Base-by-base conservation (phyloP, 1,140 invertebrate species). In the Bombus breviceps region DNA sequence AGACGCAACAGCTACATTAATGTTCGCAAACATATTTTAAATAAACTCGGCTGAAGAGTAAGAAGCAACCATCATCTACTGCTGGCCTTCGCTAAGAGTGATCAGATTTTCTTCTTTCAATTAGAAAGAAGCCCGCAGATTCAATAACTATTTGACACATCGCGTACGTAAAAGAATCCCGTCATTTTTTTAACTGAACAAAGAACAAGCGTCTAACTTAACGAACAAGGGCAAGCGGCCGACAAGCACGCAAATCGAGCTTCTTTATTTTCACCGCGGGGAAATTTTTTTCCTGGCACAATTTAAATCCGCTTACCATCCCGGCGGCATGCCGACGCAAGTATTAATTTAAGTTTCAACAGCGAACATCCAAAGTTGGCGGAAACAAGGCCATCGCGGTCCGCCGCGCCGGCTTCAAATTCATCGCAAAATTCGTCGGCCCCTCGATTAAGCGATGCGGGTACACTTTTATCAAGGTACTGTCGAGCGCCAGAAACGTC, bases 271-370 rank as follows among this genome's bases (percentile, higher is more conserved):
- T n/a, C 59, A 59, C 39, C 75, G n/a, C 34, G 57, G 57, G 0
- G n/a, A 18, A n/a, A 18, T 39, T 77, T 77, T 77, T 64, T 41
- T 32, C 37, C 75, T 39, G 15, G 1, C 57, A 39, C 57, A 43
- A 64, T 78, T 78, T 78, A 78, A 78, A 78, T 78, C 75, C 75
- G 75, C 75, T 78, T 78, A 78, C 59, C 18, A 13, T 12, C 57
- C 73, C 3, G 43, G 25, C 28, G 28, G 59, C 28, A 62, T 25
- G 28, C 37, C 75, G 34, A 43, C 28, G 13, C 69, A 32, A 64
- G 59, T 78, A 78, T 39, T 78, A 78, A 78, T 78, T 78, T 78
- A 78, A 78, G 75, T 78, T 78, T 64, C 75, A 78, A 64, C 75
- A 32, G 34, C 73, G 32, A 53, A 75, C 32, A 22, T 75, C 32